Base-by-base conservation (phyloP, 2,113 vertebrate species). In the Indicator maculatus region DNA sequence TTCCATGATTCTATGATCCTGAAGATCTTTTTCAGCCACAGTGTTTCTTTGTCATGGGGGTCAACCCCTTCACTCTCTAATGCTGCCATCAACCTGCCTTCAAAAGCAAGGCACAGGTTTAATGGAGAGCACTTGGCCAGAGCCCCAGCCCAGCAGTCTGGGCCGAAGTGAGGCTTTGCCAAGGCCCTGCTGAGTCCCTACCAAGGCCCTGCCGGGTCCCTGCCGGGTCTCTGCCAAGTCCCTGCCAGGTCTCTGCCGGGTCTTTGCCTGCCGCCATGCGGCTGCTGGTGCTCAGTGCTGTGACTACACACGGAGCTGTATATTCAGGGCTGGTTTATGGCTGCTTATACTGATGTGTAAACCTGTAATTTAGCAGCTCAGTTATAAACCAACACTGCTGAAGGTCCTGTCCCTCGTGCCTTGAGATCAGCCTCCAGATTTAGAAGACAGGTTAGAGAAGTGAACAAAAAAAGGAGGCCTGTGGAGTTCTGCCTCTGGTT, bases 281-380 rank as follows among this genome's bases (percentile, higher is more conserved):
- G 64, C 90, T 26, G 50, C 72, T 71, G 24, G 77, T 84, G 93
- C 70, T 93, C 83, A 95, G 86, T 50, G 6, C 90, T 95, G 89
- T 66, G 83, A 80, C 91, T 91, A 55, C 95, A 83, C 45, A 60
- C 5, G 64, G 84, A 63, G 14, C 86, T 95, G 76, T 81, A 79
- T 89, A 76, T 96, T 96, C 94, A 86, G 60, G 94, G 11, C 80
- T 87, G 83, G 91, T 91, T 97, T 92, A 95, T 88, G 95, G 94
- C 89, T 97, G 89, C 96, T 97, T 97, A 95, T 90, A 93, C 72
- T 94, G 92, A 95, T 90, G 76, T 23, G n/a, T 82, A 88, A 96
- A 95, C 95, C 95, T 96, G 82, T 96, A 93, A 94, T 97, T 97
- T 96, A 93, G 94, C 69, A 86, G 85, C 91, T 91, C 1, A 8